phyloP scores from a whole-genome alignment of 1,140 invertebrate species.

The Conus ventricosus region DNA sequence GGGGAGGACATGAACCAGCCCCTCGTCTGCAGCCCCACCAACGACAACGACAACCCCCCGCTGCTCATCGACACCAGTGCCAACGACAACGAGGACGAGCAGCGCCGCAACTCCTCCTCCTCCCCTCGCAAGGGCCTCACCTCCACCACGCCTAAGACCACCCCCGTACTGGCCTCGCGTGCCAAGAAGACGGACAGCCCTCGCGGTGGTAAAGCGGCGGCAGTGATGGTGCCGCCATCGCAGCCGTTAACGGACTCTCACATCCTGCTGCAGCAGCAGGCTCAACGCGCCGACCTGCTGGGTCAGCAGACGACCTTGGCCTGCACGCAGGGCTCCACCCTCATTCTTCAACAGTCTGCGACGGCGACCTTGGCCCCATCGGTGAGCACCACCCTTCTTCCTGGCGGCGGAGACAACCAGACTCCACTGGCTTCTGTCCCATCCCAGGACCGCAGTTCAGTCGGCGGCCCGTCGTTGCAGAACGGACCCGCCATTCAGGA shows the following conservation, averaged over 20 bases:
- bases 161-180: background rate
- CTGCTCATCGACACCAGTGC: constrained; percentile 70
- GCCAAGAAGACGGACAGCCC: background rate
- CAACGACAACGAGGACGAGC: constrained; percentile 58
- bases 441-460: background rate
- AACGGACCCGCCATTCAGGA: background rate
- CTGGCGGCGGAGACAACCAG: background rate
- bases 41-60: constrained; percentile 69
- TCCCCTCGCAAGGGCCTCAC: background rate
- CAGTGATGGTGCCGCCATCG: background rate
- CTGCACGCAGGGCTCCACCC: background rate
- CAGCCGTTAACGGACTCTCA: background rate
- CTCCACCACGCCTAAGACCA: background rate
- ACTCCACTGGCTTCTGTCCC: background rate
- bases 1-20: constrained; percentile 60
- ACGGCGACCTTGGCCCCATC: background rate
- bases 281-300: background rate
- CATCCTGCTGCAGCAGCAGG: constrained; percentile 2
- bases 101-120: constrained; percentile 3
- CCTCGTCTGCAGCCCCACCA: constrained; percentile 57
- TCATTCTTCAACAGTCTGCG: background rate
- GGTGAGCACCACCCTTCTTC: background rate
- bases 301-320: background rate
- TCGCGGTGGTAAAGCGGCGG: background rate
- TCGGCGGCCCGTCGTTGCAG: no score